A percentile compares a stretch with the other conserved stretches of the same genome.
phyloP scores from a whole-genome alignment of 2,888 invertebrate genomes.

The Trichopoda pennipes region DNA sequence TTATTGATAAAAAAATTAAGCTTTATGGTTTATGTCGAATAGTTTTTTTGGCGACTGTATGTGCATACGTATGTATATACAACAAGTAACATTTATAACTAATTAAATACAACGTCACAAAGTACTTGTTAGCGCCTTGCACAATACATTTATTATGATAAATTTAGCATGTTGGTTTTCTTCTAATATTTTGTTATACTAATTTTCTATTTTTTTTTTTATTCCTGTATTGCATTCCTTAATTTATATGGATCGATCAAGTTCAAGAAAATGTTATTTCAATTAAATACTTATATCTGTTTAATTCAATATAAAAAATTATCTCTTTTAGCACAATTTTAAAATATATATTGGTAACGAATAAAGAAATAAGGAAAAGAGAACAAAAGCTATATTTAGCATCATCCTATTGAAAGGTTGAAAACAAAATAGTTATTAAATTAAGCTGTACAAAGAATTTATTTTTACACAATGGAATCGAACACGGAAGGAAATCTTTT shows the following conservation, averaged over 20 bases:
- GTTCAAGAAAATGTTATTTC: background rate
- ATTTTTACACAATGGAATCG: constrained; percentile 76
- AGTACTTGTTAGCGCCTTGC: constrained; percentile 66
- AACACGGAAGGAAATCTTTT: constrained; percentile 79
- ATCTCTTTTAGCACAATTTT: too few relatives aligned
- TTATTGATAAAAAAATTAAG: too few relatives aligned
- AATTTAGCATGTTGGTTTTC: constrained; percentile 11
- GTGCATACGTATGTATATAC: background rate
- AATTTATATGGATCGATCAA: background rate
- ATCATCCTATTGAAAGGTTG: background rate
- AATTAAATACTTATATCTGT: background rate
- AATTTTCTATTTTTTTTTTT: background rate
- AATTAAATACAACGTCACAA: constrained; percentile 45
- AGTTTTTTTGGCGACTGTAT: too few relatives aligned
- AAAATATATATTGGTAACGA: too few relatives aligned
- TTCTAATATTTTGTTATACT: constrained; percentile 34
- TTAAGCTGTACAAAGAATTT: constrained; percentile 30
- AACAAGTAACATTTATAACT: background rate
- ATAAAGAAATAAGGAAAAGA: too few relatives aligned
- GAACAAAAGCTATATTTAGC: too few relatives aligned
- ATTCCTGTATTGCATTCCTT: constrained; percentile 1
- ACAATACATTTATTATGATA: constrained; percentile 48
- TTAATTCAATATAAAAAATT: background rate
- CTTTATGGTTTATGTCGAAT: too few relatives aligned
- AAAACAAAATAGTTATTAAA: background rate